Evolutionary conservation across 2,888 invertebrate species (phyloP), one percentile per base, ranked within the genome.

Genomic region (Tortricodes alternella): DNA sequence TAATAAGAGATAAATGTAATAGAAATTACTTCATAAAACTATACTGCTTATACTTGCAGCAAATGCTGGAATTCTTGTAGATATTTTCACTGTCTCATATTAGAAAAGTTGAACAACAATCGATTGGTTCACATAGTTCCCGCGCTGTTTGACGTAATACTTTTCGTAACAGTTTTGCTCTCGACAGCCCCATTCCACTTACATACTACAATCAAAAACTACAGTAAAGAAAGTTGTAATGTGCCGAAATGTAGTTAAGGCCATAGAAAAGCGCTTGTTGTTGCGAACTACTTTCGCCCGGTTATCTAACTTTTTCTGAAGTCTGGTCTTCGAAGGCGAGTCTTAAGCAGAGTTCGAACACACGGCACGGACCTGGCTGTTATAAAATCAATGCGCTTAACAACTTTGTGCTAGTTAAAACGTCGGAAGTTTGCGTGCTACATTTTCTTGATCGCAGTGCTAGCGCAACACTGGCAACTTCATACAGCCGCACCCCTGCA

Each of bases 371-470:
- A 43, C 43, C 19, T 37, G 24, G 71, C 70, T 65, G 71, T 78
- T 80, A 79, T 74, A 81, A 79, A 83, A 83, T 80, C 83, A 80
- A 80, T 78, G 80, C 24, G 70, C 72, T 76, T 73, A 81, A 80
- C 76, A 67, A 76, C 76, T 80, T 80, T 74, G 76, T 67, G 71
- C 76, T 74, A 76, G 79, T 80, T 80, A 77, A 77, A 77, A 70
- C 61, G 71, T 73, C 72, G 71, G 55, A 58, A 55, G 51, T 58
- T 58, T 21, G 51, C 55, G 53, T 58, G 61, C 43, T 57, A 49
- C 37, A 38, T 44, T 50, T 39, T 46, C 55, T 55, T 44, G 44
- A 50, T 44, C 29, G 56, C 27, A 50, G 56, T 44, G 49, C 50
- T 52, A 16, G 41, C 41, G 16, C 37, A 29, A 53, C 23, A 41